Evolutionary conservation across 2,113 vertebrate species (phyloP).

Genomic region (Fulmarus glacialis): DNA sequence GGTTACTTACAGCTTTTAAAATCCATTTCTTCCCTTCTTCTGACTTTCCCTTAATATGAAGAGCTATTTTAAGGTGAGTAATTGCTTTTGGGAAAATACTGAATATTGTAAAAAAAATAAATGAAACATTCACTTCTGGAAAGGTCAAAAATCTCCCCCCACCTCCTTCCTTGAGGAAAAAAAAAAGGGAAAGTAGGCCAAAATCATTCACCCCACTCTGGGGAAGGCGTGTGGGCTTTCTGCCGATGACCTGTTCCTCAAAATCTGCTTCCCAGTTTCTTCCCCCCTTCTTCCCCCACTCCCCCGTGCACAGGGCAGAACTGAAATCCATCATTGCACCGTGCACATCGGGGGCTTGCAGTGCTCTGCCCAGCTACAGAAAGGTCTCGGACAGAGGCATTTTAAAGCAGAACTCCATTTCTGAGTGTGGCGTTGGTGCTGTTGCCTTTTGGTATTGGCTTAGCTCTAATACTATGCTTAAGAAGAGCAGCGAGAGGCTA

Average conservation of each 20-base stretch:
- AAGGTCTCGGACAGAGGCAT: not conserved
- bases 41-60: not conserved
- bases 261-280: not conserved
- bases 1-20: not conserved
- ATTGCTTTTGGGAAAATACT: not conserved
- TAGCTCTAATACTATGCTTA: not conserved
- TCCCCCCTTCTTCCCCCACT: not conserved
- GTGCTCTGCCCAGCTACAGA: not conserved
- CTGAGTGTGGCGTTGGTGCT: not conserved
- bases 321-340: not conserved
- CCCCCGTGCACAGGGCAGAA: rapidly evolving
- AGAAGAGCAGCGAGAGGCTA: not conserved
- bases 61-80: not conserved
- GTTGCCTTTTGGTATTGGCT: not conserved
- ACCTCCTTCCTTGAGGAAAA: not conserved
- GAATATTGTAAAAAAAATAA: not conserved
- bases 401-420: not conserved
- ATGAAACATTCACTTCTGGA: not conserved
- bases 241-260: not conserved
- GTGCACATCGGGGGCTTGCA: not conserved
- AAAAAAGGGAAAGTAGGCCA: not conserved
- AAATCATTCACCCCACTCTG: not conserved
- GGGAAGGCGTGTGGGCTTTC: not conserved
- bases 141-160: not conserved
- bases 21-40: not conserved